Percentiles rank a stretch among this genome's conserved stretches.
phyloP scores from a whole-genome alignment of 2,888 invertebrate genomes.

The Noctua janthina region DNA sequence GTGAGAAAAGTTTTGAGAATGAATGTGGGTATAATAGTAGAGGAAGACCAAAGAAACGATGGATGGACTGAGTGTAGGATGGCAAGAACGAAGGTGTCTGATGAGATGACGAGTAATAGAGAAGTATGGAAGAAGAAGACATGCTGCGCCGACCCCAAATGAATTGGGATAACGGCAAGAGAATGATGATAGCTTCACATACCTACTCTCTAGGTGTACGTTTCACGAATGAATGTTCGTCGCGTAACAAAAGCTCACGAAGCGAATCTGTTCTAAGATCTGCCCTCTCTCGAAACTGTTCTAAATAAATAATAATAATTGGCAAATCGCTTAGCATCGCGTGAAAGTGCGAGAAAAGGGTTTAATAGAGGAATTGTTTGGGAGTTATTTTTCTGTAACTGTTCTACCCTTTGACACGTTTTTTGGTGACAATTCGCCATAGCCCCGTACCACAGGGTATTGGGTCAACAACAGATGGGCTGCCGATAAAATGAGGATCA shows the following conservation, averaged over 20 bases:
- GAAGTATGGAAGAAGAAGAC: no score
- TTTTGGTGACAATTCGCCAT: conserved; percentile 42
- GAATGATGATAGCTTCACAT: neutral
- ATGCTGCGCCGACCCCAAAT: no score
- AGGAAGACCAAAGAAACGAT: no score
- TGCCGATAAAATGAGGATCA: conserved; percentile 46
- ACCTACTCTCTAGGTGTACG: neutral
- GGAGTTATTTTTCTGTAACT: conserved; percentile 13
- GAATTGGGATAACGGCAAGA: no score
- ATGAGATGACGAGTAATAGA: no score
- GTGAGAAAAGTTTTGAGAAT: no score
- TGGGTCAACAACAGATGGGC: conserved; percentile 56
- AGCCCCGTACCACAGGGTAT: conserved; percentile 5
- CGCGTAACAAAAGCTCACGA: neutral
- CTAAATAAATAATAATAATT: neutral
- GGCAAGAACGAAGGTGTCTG: no score
- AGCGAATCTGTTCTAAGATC: neutral
- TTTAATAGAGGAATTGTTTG: neutral
- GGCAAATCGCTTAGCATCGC: neutral
- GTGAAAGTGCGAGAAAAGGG: neutral
- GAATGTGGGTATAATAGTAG: no score
- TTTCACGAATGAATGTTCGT: neutral
- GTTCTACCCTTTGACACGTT: neutral
- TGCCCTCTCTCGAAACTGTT: neutral
- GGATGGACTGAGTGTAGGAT: no score